Base-by-base conservation (phyloP, 2,797 vertebrate genomes). In the Trachurus trachurus region DNA sequence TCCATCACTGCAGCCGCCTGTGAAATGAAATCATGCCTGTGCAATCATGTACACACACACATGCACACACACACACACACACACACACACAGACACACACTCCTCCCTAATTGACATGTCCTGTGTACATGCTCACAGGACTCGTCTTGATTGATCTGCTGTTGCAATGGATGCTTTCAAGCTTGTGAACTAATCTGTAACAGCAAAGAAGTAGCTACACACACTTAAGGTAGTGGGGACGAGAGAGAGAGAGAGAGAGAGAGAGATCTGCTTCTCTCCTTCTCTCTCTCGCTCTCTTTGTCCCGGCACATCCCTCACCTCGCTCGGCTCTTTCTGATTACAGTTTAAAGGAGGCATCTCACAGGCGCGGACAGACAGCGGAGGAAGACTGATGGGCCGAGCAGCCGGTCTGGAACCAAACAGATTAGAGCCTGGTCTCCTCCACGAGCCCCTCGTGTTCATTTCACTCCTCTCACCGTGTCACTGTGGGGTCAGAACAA, bases 131-230 rank as follows among this genome's bases (percentile, higher is more conserved):
- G 56, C 80, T 85, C 67, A 12, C 22, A 26, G 31, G 1, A 45
- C 71, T 75, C 78, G 19, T 29, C n/a, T 56, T 85, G 90, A 93
- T 88, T 92, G 90, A 91, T 90, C 80, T 66, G 39, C 70, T 71
- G 84, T 81, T 85, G 75, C 73, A 84, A 89, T 82, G 76, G 86
- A 88, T 84, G 84, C 84, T 85, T 71, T 87, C 71, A 82, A 81
- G 81, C 84, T 74, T 73, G 81, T 88, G 89, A 88, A 89, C 73
- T 84, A 86, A 90, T 92, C 87, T 78, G 73, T 88, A 78, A 70
- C 82, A 71, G 83, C 57, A 52, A 71, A 85, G 74, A 64, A 58
- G 59, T 64, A 40, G n/a, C n/a, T n/a, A n/a, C 45, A 52, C 67
- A 52, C 56, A 21, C 57, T 26, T 68, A 71, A 56, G 83, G 80